A percentile compares a stretch with the other conserved stretches of the same genome.
These are phyloP conservation scores for Mycteria americana DNA, from an alignment of 2,797 vertebrate genomes.

Conservation along the genomic window DNA sequence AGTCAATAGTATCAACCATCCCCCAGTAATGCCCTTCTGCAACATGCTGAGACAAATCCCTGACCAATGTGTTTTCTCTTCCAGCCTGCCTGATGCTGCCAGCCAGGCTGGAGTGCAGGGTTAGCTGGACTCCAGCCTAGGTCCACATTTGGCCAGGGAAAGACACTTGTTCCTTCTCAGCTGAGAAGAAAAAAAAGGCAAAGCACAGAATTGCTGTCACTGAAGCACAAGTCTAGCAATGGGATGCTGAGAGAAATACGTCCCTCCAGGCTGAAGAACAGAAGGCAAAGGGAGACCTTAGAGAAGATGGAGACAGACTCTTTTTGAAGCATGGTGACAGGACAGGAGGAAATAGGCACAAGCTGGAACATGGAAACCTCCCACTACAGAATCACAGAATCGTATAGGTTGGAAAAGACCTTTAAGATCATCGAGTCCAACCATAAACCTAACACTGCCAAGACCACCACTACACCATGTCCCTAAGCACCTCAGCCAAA, in stretches of 20 bases:
- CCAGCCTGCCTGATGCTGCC: background rate
- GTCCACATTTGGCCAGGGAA: background rate
- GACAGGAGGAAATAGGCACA: too few species aligned
- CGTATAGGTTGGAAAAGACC: too few species aligned
- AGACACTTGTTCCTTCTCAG: background rate
- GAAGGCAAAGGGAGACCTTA: background rate
- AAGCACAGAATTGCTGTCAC: background rate
- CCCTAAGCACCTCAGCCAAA: too few species aligned
- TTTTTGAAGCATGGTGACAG: background rate
- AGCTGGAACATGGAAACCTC: background rate
- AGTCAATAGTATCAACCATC: background rate
- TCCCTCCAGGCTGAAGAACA: background rate
- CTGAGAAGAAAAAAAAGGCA: background rate
- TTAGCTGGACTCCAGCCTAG: background rate
- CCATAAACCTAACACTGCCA: too few species aligned
- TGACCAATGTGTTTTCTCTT: accelerated
- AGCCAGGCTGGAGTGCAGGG: background rate
- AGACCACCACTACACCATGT: too few species aligned
- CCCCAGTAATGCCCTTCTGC: background rate
- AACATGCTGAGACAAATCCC: accelerated
- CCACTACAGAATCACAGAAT: too few species aligned
- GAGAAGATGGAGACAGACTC: background rate
- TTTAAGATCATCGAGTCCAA: too few species aligned
- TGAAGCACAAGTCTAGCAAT: background rate
- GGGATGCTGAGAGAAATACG: too few species aligned